phyloP scores from a whole-genome alignment of 2,797 vertebrate genomes.

The Cichlasoma orientale region DNA sequence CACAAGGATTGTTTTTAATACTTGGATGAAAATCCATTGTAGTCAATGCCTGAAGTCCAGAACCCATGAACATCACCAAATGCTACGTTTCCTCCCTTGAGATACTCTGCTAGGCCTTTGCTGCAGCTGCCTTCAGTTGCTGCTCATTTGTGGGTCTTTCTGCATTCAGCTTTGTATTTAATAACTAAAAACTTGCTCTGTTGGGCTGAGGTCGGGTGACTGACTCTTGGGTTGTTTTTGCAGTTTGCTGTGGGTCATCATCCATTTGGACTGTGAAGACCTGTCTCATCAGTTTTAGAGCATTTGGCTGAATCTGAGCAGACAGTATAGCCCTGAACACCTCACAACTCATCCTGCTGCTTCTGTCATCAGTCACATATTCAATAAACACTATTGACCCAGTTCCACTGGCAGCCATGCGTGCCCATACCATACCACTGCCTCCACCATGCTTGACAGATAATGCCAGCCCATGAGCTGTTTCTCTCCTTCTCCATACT shows the following conservation, averaged over 20 bases:
- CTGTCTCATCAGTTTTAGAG: too few species aligned
- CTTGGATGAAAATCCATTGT: neutral
- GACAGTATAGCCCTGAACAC: too few species aligned
- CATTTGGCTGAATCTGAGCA: too few species aligned
- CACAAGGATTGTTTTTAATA: neutral
- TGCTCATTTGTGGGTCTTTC: neutral
- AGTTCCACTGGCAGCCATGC: neutral
- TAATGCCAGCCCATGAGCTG: neutral
- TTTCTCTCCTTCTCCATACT: neutral
- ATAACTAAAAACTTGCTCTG: neutral
- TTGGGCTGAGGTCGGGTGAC: neutral
- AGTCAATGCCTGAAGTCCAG: neutral
- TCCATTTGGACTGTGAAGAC: neutral
- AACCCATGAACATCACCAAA: neutral
- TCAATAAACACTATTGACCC: neutral
- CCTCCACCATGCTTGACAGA: neutral
- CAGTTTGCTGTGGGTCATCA: neutral
- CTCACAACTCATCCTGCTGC: neutral
- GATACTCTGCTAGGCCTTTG: neutral
- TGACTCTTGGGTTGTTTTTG: neutral
- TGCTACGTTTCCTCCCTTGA: neutral
- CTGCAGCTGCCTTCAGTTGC: fast-evolving
- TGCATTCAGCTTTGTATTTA: neutral
- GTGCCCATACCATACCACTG: neutral
- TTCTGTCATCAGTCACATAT: neutral